phyloP scores from a whole-genome alignment of 2,888 invertebrate genomes.

The Tetragonula carbonaria region DNA sequence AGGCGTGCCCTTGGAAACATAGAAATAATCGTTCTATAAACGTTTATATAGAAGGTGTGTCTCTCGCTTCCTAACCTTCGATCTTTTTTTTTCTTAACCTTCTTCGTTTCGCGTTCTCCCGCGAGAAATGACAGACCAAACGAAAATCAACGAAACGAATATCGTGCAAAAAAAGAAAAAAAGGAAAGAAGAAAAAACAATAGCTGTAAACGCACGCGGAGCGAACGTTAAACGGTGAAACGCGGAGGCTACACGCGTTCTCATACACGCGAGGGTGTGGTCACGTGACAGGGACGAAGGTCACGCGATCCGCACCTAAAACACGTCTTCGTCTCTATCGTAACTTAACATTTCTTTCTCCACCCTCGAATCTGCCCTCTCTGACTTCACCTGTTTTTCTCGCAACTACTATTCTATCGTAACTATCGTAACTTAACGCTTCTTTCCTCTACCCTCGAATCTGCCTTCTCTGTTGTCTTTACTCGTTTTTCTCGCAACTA shows the following conservation, averaged over 20 bases:
- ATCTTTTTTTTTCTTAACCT: too few relatives aligned
- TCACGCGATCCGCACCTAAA: conserved; percentile 57
- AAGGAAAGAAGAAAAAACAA: background rate
- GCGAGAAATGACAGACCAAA: background rate
- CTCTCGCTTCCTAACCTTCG: background rate
- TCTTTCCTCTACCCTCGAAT: background rate
- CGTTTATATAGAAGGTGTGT: background rate
- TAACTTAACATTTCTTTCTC: conserved; percentile 6
- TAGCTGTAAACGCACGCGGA: background rate
- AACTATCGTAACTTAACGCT: too few relatives aligned
- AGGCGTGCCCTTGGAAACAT: background rate
- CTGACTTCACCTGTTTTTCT: background rate
- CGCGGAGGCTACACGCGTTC: too few relatives aligned
- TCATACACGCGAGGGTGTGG: conserved; percentile 56
- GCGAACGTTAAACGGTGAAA: conserved; percentile 47
- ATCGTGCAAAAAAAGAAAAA: background rate
- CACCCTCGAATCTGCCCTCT: background rate
- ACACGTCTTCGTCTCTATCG: conserved; percentile 21
- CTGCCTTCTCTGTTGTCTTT: background rate
- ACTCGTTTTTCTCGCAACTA: conserved; percentile 14
- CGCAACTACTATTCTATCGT: too few relatives aligned
- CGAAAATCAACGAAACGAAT: background rate
- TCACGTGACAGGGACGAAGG: conserved; percentile 63
- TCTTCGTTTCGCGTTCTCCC: too few relatives aligned
- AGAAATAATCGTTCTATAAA: background rate